Evolutionary conservation across 2,797 vertebrate genomes (phyloP), one percentile per base, ranked within the genome.

Genomic region (Xenentodon cancila): DNA sequence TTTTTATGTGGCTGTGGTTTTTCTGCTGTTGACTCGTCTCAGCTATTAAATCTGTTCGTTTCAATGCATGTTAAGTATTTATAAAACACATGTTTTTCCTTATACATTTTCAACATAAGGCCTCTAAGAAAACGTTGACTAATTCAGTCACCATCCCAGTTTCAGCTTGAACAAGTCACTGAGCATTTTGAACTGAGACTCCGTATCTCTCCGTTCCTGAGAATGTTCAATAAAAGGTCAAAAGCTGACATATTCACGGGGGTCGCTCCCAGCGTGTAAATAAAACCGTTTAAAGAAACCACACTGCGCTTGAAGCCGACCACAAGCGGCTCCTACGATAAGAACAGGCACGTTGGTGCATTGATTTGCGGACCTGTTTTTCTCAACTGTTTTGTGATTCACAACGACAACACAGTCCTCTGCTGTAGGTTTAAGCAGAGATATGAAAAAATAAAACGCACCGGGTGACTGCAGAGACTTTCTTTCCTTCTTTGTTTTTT

Each of bases 351-450:
- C 21, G 34, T 15, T 15, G 37, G n/a, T 42, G 75, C 68, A 75
- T 48, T 77, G 75, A 79, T 74, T 82, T 64, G n/a, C 18, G 9
- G 20, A 7, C 8, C 6, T 49, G 42, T 50, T 8, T 6, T 49
- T 16, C 15, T 13, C 3, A 11, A 11, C 27, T 25, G 32, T 32
- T 37, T 34, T 43, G 37, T 37, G 0, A 68, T 47, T 43, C 68
- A 50, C 69, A 47, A 27, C 43, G 21, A 27, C n/a, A 11, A 37
- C 34, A 37, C 9, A 13, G 25, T 1, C 34, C 30, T 21, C 44
- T 34, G 48, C 13, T 12, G 4, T 2, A 6, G 27, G 19, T 68
- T 44, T 9, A 51, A 53, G 3, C 15, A 57, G 21, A 15, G 4
- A 21, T 40, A 25, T 13, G 40, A 45, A 13, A 63, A 27, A 1